Evolutionary conservation across 2,797 vertebrate species (phyloP), one percentile per base, ranked within the genome.

Genomic region (Peromyscus nudipes): DNA sequence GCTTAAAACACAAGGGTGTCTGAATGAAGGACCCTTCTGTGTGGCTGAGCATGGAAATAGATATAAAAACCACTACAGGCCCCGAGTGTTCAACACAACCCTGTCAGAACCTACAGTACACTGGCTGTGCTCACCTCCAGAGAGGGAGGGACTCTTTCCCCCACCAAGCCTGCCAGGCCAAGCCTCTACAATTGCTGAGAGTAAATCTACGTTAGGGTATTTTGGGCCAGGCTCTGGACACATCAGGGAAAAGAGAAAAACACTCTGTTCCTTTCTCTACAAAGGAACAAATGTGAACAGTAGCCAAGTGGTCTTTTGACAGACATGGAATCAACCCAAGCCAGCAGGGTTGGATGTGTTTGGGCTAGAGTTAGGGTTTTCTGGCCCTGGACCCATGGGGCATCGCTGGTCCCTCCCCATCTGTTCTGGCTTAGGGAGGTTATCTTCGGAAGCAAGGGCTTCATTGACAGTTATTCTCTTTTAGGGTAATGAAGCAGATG

Each of bases 401-500:
- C 5, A 27, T 10, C 0, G 0, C 25, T 23, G 10, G 40, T 55
- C 43, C 57, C 19, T 29, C 5, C 29, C 16, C 31, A 34, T 6
- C 62, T 64, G 31, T 16, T 17, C 1, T 2, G 23, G 25, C 31
- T 21, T 40, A 46, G 31, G 12, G 14, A 55, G 29, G 29, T 43
- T 62, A 57, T 87, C 67, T 21, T 90, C 4, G 2, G 52, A 95
- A 73, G 3, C 0, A 1, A 89, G 79, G 5, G 34, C 19, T 86
- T 92, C 88, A 69, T 10, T 7, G 55, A 46, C 82, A 71, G 88
- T 31, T 94, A n/a, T 57, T 95, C 9, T 40, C 49, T 94, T 98
- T 73, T 82, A 99, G 99, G 93, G 83, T 11, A 96, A 95, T 0
- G 96, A 99, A 60, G 99, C 99, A 31, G 99, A 99, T 97, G 99